phyloP scores from a whole-genome alignment of 1,140 invertebrate genomes.

The Eueides isabella region DNA sequence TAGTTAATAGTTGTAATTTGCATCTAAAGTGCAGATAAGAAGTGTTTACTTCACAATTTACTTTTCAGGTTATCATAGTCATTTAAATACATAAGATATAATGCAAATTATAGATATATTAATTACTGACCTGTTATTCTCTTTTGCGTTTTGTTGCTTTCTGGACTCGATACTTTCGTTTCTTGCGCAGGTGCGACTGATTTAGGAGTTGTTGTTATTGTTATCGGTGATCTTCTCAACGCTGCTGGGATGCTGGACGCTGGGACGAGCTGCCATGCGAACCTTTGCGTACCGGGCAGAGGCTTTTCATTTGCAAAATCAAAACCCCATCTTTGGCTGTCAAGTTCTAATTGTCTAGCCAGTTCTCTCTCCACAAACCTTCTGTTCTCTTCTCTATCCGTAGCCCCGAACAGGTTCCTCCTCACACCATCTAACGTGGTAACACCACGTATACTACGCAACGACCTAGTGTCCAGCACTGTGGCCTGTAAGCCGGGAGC shows the following conservation, averaged over 20 bases:
- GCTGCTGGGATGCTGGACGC: slow-evolving; percentile 65
- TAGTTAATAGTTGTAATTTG: slow-evolving; percentile 25
- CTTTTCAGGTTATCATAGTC: slow-evolving; percentile 27
- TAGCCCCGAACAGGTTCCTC: slow-evolving; percentile 76
- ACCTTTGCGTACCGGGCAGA: slow-evolving; percentile 71
- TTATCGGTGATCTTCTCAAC: slow-evolving; percentile 69
- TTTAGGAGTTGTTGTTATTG: slow-evolving; percentile 60
- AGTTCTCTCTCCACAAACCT: slow-evolving; percentile 73
- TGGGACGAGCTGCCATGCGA: slow-evolving; percentile 74
- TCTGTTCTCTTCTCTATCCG: slow-evolving; percentile 72
- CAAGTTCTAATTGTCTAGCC: slow-evolving; percentile 66
- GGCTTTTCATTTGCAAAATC: slow-evolving; percentile 77
- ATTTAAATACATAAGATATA: slow-evolving; percentile 15
- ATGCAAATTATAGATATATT: slow-evolving; percentile 8
- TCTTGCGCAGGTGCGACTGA: slow-evolving; percentile 58
- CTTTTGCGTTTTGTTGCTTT: slow-evolving; percentile 73
- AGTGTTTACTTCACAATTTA: slow-evolving; percentile 20
- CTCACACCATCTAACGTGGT: slow-evolving; percentile 71
- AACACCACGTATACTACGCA: slow-evolving; percentile 61
- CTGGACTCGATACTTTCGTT: slow-evolving; percentile 67
- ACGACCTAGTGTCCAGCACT: slow-evolving; percentile 68
- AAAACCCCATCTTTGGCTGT: slow-evolving; percentile 77
- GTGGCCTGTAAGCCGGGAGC: slow-evolving; percentile 69
- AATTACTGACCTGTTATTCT: slow-evolving; percentile 77
- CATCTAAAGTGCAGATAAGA: slow-evolving; percentile 16